Evolutionary conservation across 2,797 vertebrate genomes (phyloP).

Genomic region (Amblyraja radiata): DNA sequence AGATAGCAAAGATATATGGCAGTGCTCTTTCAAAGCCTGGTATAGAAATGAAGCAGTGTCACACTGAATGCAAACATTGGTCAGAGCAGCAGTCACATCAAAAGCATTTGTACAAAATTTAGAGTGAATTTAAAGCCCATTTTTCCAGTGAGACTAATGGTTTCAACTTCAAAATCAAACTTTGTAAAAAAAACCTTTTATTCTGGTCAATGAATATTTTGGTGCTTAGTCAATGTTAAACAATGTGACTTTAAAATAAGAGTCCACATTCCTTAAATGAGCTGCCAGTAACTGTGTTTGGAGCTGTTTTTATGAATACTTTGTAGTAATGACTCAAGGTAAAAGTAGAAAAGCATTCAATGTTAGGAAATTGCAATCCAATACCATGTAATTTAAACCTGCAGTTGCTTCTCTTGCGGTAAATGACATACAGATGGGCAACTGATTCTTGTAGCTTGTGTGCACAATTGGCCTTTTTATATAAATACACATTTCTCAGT

Average conservation of each 20-base stretch:
- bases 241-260: slow-evolving; percentile 52
- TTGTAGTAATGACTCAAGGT: slow-evolving; percentile 67
- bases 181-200: slow-evolving; percentile 50
- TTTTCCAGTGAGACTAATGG: slow-evolving; percentile 65
- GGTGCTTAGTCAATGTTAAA: slow-evolving; percentile 60
- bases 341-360: slow-evolving; percentile 68
- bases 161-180: slow-evolving; percentile 53
- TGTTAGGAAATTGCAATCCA: slow-evolving; percentile 78
- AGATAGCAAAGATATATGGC: slow-evolving; percentile 55
- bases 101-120: slow-evolving; percentile 67
- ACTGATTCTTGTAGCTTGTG: slow-evolving; percentile 55
- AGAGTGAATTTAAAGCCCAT: slow-evolving; percentile 63
- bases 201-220: slow-evolving; percentile 61
- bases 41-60: slow-evolving; percentile 53
- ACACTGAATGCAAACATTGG: slow-evolving; percentile 61
- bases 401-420: slow-evolving; percentile 69
- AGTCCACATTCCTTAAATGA: slow-evolving; percentile 64
- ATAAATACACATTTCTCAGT: slow-evolving; percentile 53
- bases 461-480: slow-evolving; percentile 70
- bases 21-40: slow-evolving; percentile 52
- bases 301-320: slow-evolving; percentile 69
- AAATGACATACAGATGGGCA: slow-evolving; percentile 81
- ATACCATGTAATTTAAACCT: slow-evolving; percentile 82
- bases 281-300: slow-evolving; percentile 64
- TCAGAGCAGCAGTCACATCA: slow-evolving; percentile 62